Conservation (phyloP, 2,888 invertebrate genomes). For the Noctua comes region DNA sequence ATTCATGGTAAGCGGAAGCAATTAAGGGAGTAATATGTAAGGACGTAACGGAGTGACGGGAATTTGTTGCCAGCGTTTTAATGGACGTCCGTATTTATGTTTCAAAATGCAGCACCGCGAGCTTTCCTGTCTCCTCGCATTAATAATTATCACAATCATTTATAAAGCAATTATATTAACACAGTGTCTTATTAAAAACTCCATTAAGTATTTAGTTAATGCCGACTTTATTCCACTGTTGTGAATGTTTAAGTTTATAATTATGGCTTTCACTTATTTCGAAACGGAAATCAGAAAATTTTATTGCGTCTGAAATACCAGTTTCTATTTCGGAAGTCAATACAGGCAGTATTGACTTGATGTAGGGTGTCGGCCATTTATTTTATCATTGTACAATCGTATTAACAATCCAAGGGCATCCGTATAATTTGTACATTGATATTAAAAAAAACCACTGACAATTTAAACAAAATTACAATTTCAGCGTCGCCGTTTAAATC, state of each 20-base stretch:
- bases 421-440: conserved; percentile 40
- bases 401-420: background rate
- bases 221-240: conserved; percentile 22
- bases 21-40: conserved; percentile 87
- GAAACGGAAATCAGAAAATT: conserved; percentile 10
- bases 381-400: background rate
- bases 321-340: conserved; percentile 12
- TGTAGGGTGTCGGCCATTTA: background rate
- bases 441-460: conserved; percentile 60
- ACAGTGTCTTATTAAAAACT: conserved; percentile 59
- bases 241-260: conserved; percentile 43
- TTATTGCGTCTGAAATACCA: background rate
- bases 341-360: background rate
- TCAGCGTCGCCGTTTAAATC: conserved; percentile 64
- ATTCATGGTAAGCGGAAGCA: conserved; percentile 88
- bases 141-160: conserved; percentile 78
- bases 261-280: conserved; percentile 11
- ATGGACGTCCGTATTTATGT: conserved; percentile 84
- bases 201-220: conserved; percentile 58
- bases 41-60: conserved; percentile 87
- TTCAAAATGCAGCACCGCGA: conserved; percentile 80
- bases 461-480: conserved; percentile 64
- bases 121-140: conserved; percentile 74
- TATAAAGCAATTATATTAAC: conserved; percentile 69
- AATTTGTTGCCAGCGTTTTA: conserved; percentile 85